A percentile compares a stretch with the other conserved stretches of the same genome.
phyloP scores from a whole-genome alignment of 2,888 invertebrate genomes.

The Amphipoea oculea region DNA sequence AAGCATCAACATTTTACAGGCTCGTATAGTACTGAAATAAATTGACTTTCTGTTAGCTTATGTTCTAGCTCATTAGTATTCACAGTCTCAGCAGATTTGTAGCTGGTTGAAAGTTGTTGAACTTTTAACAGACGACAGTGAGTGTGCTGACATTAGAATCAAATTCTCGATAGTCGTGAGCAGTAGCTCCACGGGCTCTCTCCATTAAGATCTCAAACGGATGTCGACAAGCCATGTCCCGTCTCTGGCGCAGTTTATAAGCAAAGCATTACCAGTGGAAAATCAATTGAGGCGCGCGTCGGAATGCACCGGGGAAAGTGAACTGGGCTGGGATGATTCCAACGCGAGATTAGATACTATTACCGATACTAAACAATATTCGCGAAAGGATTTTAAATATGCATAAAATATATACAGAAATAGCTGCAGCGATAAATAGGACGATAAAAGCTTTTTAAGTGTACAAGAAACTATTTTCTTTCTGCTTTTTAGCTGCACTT shows the following conservation, averaged over 20 bases:
- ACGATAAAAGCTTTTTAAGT: slow-evolving; percentile 25
- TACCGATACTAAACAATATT: slow-evolving; percentile 54
- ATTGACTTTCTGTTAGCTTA: background rate
- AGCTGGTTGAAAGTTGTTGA: slow-evolving; percentile 63
- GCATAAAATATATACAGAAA: slow-evolving; percentile 39
- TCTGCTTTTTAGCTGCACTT: slow-evolving; percentile 1
- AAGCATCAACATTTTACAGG: background rate
- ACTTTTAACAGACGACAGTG: slow-evolving; percentile 61
- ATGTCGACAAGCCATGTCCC: slow-evolving; percentile 67
- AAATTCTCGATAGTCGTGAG: slow-evolving; percentile 68
- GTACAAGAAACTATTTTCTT: slow-evolving; percentile 14
- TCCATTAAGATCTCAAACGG: slow-evolving; percentile 72
- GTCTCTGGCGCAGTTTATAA: slow-evolving; percentile 65
- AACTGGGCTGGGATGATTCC: slow-evolving; percentile 61
- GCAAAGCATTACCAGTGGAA: slow-evolving; percentile 65
- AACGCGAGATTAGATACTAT: slow-evolving; percentile 62
- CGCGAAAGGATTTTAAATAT: slow-evolving; percentile 52
- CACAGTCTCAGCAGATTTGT: slow-evolving; percentile 29
- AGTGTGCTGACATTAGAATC: slow-evolving; percentile 66
- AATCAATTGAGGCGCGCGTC: slow-evolving; percentile 71
- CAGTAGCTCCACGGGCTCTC: slow-evolving; percentile 64
- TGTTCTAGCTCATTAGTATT: slow-evolving; percentile 35
- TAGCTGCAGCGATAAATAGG: slow-evolving; percentile 25
- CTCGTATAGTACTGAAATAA: background rate
- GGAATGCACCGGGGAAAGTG: slow-evolving; percentile 70